Evolutionary conservation across 2,113 vertebrate genomes (phyloP).

Genomic region (Paedocypris sp.): DNA sequence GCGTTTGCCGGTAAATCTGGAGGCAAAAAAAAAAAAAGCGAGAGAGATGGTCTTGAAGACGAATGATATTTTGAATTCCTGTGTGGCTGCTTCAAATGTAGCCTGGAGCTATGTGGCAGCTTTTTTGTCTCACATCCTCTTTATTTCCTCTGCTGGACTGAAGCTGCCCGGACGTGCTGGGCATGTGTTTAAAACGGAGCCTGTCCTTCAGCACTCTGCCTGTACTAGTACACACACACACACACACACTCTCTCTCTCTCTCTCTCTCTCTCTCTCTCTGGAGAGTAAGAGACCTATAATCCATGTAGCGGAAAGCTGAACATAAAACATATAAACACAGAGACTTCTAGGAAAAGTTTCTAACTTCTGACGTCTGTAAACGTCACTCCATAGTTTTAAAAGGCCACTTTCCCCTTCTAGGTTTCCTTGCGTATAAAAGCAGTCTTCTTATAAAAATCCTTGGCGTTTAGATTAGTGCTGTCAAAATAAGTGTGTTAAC

Average conservation of each 20-base stretch:
- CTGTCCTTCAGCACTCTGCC: conserved; percentile 30
- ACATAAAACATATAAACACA: conserved; percentile 5
- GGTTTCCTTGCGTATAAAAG: background rate
- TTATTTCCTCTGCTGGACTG: conserved; percentile 60
- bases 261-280: no score
- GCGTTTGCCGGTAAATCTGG: conserved; percentile 2
- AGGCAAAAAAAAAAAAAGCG: background rate
- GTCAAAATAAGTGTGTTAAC: no score
- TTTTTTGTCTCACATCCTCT: conserved; percentile 54
- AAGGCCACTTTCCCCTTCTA: conserved; percentile 1
- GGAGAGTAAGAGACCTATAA: background rate
- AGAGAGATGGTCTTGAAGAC: conserved; percentile 48
- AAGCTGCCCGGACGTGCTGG: conserved; percentile 48
- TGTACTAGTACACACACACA: conserved; percentile 33
- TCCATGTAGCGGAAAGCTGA: conserved; percentile 4
- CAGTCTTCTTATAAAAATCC: no score
- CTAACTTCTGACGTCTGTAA: background rate
- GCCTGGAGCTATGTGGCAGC: conserved; percentile 54
- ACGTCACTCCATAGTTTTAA: background rate
- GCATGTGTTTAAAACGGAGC: conserved; percentile 47
- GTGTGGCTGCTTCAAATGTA: conserved; percentile 51
- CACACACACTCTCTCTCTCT: no score
- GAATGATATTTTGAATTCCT: conserved; percentile 60
- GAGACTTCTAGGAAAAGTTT: background rate
- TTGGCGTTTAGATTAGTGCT: no score